These are phyloP conservation scores for Machimus rusticus DNA, from an alignment of 2,888 invertebrate species.

Conservation along the genomic window DNA sequence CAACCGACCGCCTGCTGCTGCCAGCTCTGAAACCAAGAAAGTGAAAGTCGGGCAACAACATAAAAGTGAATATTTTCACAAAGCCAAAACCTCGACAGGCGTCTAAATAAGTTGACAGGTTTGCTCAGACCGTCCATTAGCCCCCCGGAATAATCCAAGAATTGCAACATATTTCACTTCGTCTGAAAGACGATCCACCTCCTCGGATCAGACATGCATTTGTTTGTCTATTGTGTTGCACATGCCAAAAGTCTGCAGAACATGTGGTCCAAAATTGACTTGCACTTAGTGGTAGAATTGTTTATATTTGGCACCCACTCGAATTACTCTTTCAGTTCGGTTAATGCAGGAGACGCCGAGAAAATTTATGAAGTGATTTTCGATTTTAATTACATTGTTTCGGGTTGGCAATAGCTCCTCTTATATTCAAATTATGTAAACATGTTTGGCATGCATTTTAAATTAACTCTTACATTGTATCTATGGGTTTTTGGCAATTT, in stretches of 20 bases:
- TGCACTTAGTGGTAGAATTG: background rate
- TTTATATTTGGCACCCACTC: constrained; percentile 15
- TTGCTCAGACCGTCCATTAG: background rate
- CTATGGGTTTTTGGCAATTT: too few relatives aligned
- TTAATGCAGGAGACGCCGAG: background rate
- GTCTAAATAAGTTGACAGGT: background rate
- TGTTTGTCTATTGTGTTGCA: background rate
- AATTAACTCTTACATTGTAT: background rate
- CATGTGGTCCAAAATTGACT: background rate
- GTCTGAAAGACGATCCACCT: background rate
- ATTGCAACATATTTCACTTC: background rate
- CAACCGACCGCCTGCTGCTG: background rate
- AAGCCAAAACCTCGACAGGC: background rate
- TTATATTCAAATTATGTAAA: background rate
- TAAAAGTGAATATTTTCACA: background rate
- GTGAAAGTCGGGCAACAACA: background rate
- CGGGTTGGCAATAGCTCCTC: background rate
- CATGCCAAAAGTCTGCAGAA: background rate
- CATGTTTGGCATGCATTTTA: background rate
- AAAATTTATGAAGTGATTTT: constrained; percentile 6
- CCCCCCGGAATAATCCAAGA: background rate
- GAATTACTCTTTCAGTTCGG: background rate
- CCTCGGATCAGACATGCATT: background rate
- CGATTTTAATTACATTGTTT: background rate
- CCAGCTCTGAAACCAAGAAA: background rate